Base-by-base conservation (phyloP, 1,140 invertebrate genomes). In the Dermatophagoides farinae region DNA sequence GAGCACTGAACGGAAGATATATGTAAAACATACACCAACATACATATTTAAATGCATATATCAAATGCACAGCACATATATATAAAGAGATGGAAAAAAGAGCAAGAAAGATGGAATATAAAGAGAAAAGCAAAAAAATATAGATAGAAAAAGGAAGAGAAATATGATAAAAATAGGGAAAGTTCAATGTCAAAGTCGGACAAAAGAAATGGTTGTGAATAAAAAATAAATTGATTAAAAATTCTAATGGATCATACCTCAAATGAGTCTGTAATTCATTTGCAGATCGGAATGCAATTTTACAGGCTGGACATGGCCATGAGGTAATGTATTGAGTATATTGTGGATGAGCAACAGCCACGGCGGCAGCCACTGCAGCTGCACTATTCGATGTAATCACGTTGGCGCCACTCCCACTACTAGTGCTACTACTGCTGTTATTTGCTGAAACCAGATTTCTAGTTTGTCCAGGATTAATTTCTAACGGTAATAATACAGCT, bases 291-390 rank as follows among this genome's bases (percentile, higher is more conserved):
- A 66, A 68, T 18, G 66, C 65, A 50, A 68, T 64, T 58, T 68
- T 68, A 51, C 68, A 68, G 14, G 67, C 62, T 6, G 68, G 68
- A 58, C 68, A 68, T 38, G 67, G 65, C 68, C 68, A 68, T n/a
- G 57, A 59, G 44, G 60, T 23, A 20, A 20, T 23, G 14, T 22
- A 62, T 25, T 39, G 31, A 40, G 39, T 60, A 51, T 18, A 47
- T 23, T 18, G 31, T 51, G 18, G 31, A 50, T 46, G 31, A 49
- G 61, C 38, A 38, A 49, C 57, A 38, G 57, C 41, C 12, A 46
- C 37, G 39, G 65, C 20, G 41, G 60, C 37, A 11, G 63, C 53
- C 2, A 55, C 38, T 1, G 38, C 38, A n/a, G 31, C 53, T 6
- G 53, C 46, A 53, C 52, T 51, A 47, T 11, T 18, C 40, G 16